Conservation (phyloP, 2,888 invertebrate genomes). For the Chalcosyrphus nemorum region DNA sequence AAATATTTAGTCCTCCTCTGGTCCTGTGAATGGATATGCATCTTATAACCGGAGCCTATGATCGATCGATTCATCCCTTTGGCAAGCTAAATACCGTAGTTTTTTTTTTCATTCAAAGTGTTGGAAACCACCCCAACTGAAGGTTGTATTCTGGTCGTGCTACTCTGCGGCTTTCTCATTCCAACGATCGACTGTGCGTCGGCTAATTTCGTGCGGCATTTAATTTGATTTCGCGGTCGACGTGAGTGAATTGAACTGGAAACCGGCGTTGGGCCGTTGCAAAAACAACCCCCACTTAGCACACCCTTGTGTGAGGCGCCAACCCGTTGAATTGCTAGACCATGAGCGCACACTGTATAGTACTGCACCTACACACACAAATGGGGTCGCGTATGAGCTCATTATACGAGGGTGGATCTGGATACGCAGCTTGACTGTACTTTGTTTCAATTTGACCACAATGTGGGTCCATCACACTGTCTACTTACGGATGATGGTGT, state of each 20-base stretch:
- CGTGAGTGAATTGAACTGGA: constrained; percentile 70
- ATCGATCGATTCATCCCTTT: constrained; percentile 29
- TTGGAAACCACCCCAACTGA: no score
- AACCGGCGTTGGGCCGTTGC: constrained; percentile 14
- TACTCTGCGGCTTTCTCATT: background rate
- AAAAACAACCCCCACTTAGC: constrained; percentile 8
- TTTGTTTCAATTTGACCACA: constrained; percentile 27
- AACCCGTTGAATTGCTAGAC: constrained; percentile 28
- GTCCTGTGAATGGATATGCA: background rate
- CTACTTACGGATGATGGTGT: constrained; percentile 57
- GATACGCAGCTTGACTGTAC: background rate
- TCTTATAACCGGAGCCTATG: constrained; percentile 5
- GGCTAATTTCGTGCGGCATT: constrained; percentile 75
- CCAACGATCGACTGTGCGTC: constrained; percentile 23
- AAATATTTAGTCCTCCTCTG: constrained; percentile 79
- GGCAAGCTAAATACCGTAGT: constrained; percentile 19
- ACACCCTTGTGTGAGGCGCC: background rate
- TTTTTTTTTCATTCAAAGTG: background rate
- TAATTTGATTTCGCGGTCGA: constrained; percentile 76
- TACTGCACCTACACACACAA: constrained; percentile 15
- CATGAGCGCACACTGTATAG: constrained; percentile 40
- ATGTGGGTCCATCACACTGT: background rate
- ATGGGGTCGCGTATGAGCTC: background rate
- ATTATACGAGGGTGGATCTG: constrained; percentile 3
- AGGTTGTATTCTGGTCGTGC: background rate